These are phyloP conservation scores for Apis dorsata DNA, from an alignment of 1,140 invertebrate genomes.

Conservation along the genomic window DNA sequence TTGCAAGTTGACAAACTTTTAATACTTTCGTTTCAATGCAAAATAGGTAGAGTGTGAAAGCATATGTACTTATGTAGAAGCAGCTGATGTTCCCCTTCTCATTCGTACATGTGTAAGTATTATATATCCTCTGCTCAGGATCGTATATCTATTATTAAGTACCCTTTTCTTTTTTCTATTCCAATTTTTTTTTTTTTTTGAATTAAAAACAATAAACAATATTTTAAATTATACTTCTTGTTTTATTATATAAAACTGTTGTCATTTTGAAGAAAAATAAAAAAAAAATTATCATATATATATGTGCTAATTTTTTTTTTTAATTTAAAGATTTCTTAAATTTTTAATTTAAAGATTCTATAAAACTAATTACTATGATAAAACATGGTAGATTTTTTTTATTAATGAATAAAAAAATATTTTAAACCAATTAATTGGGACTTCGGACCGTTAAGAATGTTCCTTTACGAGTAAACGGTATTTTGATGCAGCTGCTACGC, in stretches of 20 bases:
- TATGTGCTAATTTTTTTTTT: neutral
- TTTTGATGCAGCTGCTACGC: slow-evolving; percentile 56
- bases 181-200: neutral
- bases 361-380: neutral
- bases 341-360: too few relatives aligned
- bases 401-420: neutral
- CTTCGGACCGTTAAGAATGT: slow-evolving; percentile 62
- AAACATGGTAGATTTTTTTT: neutral
- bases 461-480: slow-evolving; percentile 67
- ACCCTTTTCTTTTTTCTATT: neutral
- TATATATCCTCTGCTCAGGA: slow-evolving; percentile 2
- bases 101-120: neutral
- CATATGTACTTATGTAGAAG: slow-evolving; percentile 52
- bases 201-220: neutral
- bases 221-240: neutral
- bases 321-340: too few relatives aligned
- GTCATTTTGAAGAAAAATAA: too few relatives aligned
- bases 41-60: slow-evolving; percentile 56
- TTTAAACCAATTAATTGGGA: neutral
- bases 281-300: neutral
- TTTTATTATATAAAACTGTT: neutral
- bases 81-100: slow-evolving; percentile 47
- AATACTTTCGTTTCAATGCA: slow-evolving; percentile 38
- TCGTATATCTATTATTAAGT: neutral
- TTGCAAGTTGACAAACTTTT: slow-evolving; percentile 20